Evolutionary conservation across 2,797 vertebrate genomes (phyloP).

Genomic region (Parambassis ranga): DNA sequence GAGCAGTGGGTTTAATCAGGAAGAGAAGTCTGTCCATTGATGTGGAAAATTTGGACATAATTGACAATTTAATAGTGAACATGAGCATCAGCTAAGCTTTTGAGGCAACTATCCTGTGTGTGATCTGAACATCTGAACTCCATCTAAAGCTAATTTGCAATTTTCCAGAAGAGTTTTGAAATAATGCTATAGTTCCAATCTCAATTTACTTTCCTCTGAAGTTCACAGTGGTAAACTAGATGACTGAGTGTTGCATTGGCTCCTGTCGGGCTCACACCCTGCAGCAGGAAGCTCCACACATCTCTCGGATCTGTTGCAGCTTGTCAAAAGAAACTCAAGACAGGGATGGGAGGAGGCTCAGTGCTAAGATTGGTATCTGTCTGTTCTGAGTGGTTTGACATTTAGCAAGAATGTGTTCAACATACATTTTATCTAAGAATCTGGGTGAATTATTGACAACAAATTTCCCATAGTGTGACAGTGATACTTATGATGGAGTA

Average conservation of each 20-base stretch:
- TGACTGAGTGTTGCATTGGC: conserved; percentile 2
- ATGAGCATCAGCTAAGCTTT: too few species aligned
- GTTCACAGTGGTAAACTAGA: background rate
- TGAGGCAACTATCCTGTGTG: too few species aligned
- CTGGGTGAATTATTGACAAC: conserved; percentile 2
- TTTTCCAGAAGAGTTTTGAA: too few species aligned
- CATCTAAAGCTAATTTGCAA: too few species aligned
- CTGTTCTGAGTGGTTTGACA: conserved; percentile 2
- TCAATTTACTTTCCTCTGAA: background rate
- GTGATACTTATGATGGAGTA: background rate
- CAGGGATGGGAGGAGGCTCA: conserved; percentile 7
- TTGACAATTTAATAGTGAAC: too few species aligned
- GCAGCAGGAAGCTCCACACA: conserved; percentile 9
- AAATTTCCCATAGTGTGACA: conserved; percentile 1
- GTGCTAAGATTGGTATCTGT: conserved; percentile 10
- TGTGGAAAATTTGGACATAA: too few species aligned
- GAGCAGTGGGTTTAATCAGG: too few species aligned
- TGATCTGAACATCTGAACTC: too few species aligned
- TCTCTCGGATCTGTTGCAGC: conserved; percentile 9
- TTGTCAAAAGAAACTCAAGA: conserved; percentile 3
- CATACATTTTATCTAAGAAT: background rate
- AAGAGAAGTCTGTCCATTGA: too few species aligned
- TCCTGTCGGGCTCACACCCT: conserved; percentile 24
- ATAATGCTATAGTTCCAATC: too few species aligned
- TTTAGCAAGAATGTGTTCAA: background rate